Conservation (phyloP, 2,888 invertebrate species). For the Lysandra bellargus region DNA sequence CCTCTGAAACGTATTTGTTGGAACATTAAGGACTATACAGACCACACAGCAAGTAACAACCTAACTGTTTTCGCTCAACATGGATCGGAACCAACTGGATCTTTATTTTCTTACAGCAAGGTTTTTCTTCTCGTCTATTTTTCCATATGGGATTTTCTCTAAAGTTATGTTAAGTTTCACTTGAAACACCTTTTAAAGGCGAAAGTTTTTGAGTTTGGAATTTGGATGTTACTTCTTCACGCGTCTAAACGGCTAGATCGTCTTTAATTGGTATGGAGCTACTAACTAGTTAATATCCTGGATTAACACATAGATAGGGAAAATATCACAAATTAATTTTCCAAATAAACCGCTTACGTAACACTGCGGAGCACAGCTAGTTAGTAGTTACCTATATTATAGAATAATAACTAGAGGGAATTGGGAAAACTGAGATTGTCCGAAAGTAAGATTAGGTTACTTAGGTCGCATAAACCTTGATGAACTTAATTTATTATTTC, state of each 20-base stretch:
- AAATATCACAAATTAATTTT: no score
- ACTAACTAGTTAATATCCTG: no score
- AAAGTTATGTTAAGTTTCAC: neutral
- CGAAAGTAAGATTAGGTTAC: neutral
- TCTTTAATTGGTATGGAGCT: no score
- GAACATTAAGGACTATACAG: slow-evolving; percentile 36
- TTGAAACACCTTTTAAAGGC: no score
- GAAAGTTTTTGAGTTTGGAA: no score
- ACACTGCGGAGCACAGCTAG: no score
- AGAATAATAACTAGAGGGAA: neutral
- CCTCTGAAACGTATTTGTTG: slow-evolving; percentile 27
- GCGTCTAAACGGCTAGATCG: no score
- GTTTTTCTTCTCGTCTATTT: slow-evolving; percentile 34
- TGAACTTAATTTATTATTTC: neutral
- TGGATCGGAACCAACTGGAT: slow-evolving; percentile 46
- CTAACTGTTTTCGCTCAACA: slow-evolving; percentile 53
- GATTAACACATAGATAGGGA: no score
- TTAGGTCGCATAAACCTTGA: neutral
- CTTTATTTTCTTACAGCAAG: slow-evolving; percentile 41
- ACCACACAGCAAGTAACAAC: slow-evolving; percentile 46
- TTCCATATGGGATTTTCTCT: neutral
- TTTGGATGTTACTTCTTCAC: no score
- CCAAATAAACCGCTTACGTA: no score
- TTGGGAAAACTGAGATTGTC: neutral
- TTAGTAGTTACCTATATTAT: no score